Percentiles rank a stretch among this genome's conserved stretches.
These are phyloP conservation scores for Metallyticus violacea DNA, from an alignment of 2,888 invertebrate species.

Conservation along the genomic window DNA sequence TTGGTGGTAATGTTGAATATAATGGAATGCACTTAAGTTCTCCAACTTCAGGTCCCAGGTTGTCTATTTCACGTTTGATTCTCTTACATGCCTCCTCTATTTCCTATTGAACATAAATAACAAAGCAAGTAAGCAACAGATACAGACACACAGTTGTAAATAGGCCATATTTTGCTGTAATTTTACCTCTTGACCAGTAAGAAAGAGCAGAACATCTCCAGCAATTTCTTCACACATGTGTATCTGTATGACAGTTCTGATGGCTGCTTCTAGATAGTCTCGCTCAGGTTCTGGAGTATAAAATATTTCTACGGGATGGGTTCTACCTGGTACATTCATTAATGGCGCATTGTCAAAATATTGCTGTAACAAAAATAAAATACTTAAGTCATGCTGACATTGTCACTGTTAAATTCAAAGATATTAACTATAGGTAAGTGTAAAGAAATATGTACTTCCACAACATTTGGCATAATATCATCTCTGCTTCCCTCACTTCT, in stretches of 20 bases:
- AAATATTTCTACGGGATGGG: conserved; percentile 96
- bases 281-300: conserved; percentile 98
- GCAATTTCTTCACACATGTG: conserved; percentile 93
- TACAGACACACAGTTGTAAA: background rate
- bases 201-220: conserved; percentile 89
- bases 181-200: conserved; percentile 68
- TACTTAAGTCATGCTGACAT: background rate
- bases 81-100: conserved; percentile 99
- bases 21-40: conserved; percentile 97
- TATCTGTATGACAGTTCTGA: conserved; percentile 94
- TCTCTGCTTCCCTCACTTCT: too few species aligned
- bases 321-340: conserved; percentile 97
- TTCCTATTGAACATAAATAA: conserved; percentile 53
- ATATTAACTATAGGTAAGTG: too few species aligned
- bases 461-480: too few species aligned
- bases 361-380: conserved; percentile 55
- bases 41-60: conserved; percentile 93
- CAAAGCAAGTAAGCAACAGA: background rate
- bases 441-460: too few species aligned
- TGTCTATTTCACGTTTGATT: conserved; percentile 93
- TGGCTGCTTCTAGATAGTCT: conserved; percentile 97
- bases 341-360: conserved; percentile 98
- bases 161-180: background rate
- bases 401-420: too few species aligned
- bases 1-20: conserved; percentile 97